Conservation (phyloP, 2,113 vertebrate genomes). For the Procavia capensis region DNA sequence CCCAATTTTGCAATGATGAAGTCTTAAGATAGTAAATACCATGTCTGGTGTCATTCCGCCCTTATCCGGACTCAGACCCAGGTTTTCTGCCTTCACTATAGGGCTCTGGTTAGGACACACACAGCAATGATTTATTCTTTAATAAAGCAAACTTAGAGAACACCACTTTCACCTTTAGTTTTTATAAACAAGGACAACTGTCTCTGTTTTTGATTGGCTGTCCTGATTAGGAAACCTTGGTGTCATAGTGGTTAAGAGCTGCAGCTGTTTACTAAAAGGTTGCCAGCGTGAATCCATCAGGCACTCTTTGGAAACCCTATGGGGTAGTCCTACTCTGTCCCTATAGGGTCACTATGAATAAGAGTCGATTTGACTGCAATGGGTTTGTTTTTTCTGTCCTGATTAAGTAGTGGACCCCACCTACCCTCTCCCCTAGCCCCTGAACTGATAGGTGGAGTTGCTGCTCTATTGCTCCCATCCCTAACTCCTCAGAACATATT, state of each 20-base stretch:
- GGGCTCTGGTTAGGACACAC: background rate
- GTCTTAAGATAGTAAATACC: background rate
- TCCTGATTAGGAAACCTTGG: background rate
- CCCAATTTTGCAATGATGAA: background rate
- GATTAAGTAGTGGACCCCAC: too few species aligned
- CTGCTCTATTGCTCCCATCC: background rate
- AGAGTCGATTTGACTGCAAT: too few species aligned
- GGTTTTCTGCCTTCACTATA: background rate
- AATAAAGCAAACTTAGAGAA: background rate
- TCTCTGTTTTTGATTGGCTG: background rate
- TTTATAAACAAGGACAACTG: accelerated
- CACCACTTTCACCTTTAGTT: background rate
- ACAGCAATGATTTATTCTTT: background rate
- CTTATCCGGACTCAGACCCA: background rate
- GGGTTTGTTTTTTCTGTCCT: too few species aligned
- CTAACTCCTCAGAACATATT: background rate
- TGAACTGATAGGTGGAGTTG: background rate
- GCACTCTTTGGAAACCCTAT: too few species aligned
- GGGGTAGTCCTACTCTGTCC: too few species aligned
- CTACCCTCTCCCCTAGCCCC: background rate
- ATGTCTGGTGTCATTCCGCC: too few species aligned
- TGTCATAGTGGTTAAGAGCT: too few species aligned
- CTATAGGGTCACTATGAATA: too few species aligned
- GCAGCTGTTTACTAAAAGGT: too few species aligned
- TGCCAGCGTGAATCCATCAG: too few species aligned